A percentile compares a stretch with the other conserved stretches of the same genome.
phyloP scores from a whole-genome alignment of 2,888 invertebrate species.

The Trachelus tabidus region DNA sequence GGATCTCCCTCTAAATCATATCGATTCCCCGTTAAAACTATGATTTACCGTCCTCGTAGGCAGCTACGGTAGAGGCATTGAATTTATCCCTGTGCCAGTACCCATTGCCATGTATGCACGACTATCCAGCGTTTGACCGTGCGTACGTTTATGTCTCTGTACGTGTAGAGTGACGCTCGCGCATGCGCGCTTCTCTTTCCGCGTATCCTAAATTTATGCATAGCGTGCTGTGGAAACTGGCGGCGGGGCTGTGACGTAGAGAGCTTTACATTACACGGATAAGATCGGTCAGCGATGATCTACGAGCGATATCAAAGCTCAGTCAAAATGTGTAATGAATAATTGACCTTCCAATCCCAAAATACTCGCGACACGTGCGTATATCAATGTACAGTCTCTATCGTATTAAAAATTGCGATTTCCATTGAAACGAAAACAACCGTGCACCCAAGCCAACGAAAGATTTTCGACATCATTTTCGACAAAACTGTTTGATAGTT shows the following conservation, averaged over 20 bases:
- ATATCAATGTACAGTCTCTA: not conserved
- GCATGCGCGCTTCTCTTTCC: not conserved
- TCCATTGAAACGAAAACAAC: not conserved
- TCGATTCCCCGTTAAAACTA: conserved; percentile 53
- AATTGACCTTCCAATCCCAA: not conserved
- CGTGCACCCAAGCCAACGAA: too few relatives aligned
- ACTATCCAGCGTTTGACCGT: not conserved
- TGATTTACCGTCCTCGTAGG: conserved; percentile 42
- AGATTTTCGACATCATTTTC: not conserved
- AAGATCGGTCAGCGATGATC: conserved; percentile 8
- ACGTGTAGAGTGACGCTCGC: not conserved
- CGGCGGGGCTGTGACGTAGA: not conserved
- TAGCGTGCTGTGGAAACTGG: not conserved
- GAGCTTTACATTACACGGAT: conserved; percentile 6
- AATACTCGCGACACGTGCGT: not conserved
- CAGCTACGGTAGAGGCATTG: not conserved
- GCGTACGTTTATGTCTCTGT: not conserved
- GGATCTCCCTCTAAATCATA: conserved; percentile 45
- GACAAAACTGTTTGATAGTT: not conserved
- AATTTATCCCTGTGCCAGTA: not conserved
- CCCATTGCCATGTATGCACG: not conserved
- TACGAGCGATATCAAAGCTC: not conserved
- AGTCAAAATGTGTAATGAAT: not conserved
- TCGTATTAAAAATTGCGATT: not conserved
- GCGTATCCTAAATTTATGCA: conserved; percentile 1